These are phyloP conservation scores for Amblyjoppa fuscipennis DNA, from an alignment of 2,888 invertebrate species.

Conservation along the genomic window DNA sequence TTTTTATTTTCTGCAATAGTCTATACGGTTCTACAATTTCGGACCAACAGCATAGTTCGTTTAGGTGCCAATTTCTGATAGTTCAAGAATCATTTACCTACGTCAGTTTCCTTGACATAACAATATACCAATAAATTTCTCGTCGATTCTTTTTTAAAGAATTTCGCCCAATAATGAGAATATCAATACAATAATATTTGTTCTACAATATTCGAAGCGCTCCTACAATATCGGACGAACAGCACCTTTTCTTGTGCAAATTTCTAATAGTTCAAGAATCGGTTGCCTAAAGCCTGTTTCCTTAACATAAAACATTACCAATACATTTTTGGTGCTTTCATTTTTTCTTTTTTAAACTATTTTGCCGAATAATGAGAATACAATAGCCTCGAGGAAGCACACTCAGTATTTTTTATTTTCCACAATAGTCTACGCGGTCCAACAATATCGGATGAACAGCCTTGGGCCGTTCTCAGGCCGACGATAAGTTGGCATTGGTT, in stretches of 20 bases:
- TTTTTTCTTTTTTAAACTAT: neutral
- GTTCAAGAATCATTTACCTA: no score
- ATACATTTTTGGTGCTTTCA: neutral
- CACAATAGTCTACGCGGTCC: slow-evolving; percentile 10
- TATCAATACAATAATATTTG: slow-evolving; percentile 18
- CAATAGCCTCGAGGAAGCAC: slow-evolving; percentile 37
- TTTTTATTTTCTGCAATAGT: no score
- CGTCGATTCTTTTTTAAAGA: neutral
- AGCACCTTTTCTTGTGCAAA: neutral
- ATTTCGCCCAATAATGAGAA: neutral
- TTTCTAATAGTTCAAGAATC: neutral
- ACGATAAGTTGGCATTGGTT: slow-evolving; percentile 45
- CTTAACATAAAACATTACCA: neutral
- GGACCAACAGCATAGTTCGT: no score
- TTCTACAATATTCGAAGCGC: neutral
- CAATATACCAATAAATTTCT: no score
- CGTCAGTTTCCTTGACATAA: no score
- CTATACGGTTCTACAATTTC: no score
- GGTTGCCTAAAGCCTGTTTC: neutral
- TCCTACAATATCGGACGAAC: slow-evolving; percentile 42
- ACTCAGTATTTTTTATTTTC: slow-evolving; percentile 1
- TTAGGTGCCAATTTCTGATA: no score
- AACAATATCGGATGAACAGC: slow-evolving; percentile 53
- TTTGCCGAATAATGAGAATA: slow-evolving; percentile 1
- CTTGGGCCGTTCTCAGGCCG: slow-evolving; percentile 40